Base-by-base conservation (phyloP, 2,888 invertebrate genomes). In the Coenonympha glycerion region DNA sequence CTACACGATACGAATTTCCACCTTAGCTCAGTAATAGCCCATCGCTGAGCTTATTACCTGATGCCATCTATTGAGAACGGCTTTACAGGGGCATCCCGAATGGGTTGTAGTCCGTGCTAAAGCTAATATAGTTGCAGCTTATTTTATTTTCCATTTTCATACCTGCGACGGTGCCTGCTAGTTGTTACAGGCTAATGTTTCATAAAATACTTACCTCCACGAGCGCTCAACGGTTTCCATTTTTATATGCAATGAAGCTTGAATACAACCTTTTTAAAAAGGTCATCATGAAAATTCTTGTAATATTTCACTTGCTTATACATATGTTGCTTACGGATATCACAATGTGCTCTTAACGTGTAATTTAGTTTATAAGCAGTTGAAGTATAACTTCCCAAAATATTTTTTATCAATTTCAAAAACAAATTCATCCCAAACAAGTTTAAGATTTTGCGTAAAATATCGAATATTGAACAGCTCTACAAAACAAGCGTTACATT, bases 21-120 rank as follows among this genome's bases (percentile, higher is more conserved):
- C 63, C 71, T 69, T 65, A 75, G 68, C 65, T 63, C 63, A 68
- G 74, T 86, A 86, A 86, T 86, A 85, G 85, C 75, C 84, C 79
- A 79, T 81, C 79, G 75, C 68, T 70, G 79, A 82, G 86, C 85
- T 85, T 86, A 86, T 86, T 86, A 85, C 79, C 69, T 69, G 76
- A 69, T 80, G 76, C 82, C 78, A 82, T 80, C 85, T 79, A 86
- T 87, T 85, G 87, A 86, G 79, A 76, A 73, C 76, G 85, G 86
- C 85, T 87, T 85, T 86, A 69, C 75, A 78, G 71, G 79, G 71
- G 85, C 83, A 86, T 85, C 81, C 77, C 78, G 72, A 79, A 81
- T 82, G 79, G 83, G 73, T 79, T 76, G 80, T 78, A 81, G 76
- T 72, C 76, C 68, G 65, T 62, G 68, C 69, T 72, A 71, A 72